Base-by-base conservation (phyloP, 1,140 invertebrate species). In the Chelonus insularis region DNA sequence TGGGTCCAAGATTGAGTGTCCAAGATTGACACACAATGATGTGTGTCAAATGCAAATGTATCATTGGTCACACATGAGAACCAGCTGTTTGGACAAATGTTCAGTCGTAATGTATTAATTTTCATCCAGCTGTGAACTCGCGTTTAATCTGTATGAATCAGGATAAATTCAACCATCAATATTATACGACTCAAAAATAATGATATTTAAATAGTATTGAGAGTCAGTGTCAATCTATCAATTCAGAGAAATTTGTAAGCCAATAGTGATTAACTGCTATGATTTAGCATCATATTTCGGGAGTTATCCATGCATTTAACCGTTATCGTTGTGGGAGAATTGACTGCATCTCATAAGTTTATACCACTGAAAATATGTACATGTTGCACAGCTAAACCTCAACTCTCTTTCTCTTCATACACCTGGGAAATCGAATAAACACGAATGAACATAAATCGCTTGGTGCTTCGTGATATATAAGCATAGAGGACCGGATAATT, bases 381-480 rank as follows among this genome's bases (percentile, higher is more conserved):
- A 8, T 9, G 3, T 7, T 16, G 25, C 23, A 34, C 29, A 45
- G 25, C 54, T 39, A 39, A 12, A 16, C 11, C 12, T 41, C 32
- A 12, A 18, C 21, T 29, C 21, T 25, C 45, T n/a, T 29, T 25
- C 45, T 25, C 45, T n/a, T 1, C 14, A 34, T 21, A 16, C 50
- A 29, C 16, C 7, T 39, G 34, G 34, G 37, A 29, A 60, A 45
- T 54, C 58, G 48, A 60, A 45, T 60, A 47, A 52, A 54, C 58
- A 23, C 59, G 48, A 67, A 67, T 62, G 50, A 65, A 60, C 55
- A 50, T 60, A 66, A 68, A 64, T 68, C 41, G 59, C 21, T 47
- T 11, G 59, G 23, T 66, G 25, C 20, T 39, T 21, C 14, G 36
- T 65, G 57, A 58, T 62, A 20, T 65, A 66, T 64, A 51, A 58